A percentile compares a stretch with the other conserved stretches of the same genome.
Evolutionary conservation across 1,140 invertebrate genomes (phyloP).

Genomic region (Brachionus angularis): DNA sequence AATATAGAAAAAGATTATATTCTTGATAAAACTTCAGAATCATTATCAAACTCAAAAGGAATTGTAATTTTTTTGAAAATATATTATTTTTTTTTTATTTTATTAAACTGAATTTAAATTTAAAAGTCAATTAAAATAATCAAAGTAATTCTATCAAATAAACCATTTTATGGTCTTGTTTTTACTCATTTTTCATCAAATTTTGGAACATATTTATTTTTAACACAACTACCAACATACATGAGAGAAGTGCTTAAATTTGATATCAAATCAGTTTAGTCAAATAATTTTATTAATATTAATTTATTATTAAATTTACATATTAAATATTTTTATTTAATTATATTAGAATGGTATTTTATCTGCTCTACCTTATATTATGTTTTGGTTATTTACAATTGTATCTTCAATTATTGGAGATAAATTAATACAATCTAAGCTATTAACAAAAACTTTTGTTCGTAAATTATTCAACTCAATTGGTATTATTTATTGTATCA

Average conservation of each 20-base stretch:
- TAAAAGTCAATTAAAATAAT: slow-evolving; percentile 66
- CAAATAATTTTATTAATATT: background rate
- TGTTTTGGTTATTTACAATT: background rate
- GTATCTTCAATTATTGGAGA: background rate
- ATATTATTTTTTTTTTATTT: slow-evolving; percentile 69
- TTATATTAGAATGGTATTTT: background rate
- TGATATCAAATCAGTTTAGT: slow-evolving; percentile 52
- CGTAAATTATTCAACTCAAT: background rate
- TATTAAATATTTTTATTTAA: background rate
- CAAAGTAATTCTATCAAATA: slow-evolving; percentile 47
- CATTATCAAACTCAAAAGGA: background rate
- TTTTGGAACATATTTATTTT: slow-evolving; percentile 56
- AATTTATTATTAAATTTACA: background rate
- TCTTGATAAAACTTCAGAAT: background rate
- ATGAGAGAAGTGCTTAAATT: slow-evolving; percentile 56
- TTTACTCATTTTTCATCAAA: slow-evolving; percentile 52
- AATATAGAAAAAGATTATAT: background rate
- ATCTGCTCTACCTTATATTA: background rate
- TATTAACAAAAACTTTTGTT: background rate
- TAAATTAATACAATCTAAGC: background rate
- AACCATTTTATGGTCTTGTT: slow-evolving; percentile 50
- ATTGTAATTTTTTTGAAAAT: slow-evolving; percentile 64
- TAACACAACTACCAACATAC: slow-evolving; percentile 57
- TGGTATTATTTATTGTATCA: no score
- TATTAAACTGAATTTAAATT: slow-evolving; percentile 82